Conservation (phyloP, 2,888 invertebrate genomes). For the Himalopsyche japonica region DNA sequence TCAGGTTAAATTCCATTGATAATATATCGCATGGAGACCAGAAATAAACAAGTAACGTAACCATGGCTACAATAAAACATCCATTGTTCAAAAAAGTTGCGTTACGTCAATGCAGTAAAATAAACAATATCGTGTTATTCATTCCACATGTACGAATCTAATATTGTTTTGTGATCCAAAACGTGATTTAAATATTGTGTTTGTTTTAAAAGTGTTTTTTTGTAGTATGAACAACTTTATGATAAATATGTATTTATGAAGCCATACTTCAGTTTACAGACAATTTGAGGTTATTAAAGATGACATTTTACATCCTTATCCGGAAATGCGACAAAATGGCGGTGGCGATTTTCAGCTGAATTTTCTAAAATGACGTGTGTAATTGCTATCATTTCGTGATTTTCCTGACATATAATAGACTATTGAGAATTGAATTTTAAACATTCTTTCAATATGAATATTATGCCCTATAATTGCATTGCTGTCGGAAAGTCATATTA, state of each 20-base stretch:
- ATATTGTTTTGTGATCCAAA: neutral
- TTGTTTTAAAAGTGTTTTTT: neutral
- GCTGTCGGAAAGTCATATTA: no score
- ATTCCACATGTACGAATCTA: neutral
- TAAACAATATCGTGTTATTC: neutral
- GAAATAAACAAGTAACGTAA: neutral
- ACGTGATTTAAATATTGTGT: neutral
- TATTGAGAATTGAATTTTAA: no score
- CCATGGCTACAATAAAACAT: neutral
- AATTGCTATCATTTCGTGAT: neutral
- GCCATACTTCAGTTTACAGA: neutral
- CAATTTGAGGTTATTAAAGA: slow-evolving; percentile 16
- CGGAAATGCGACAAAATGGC: slow-evolving; percentile 29
- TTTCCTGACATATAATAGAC: no score
- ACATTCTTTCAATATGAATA: no score
- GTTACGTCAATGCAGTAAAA: neutral
- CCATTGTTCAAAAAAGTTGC: neutral
- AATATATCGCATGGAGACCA: neutral
- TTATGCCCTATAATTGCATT: no score
- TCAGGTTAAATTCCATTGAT: neutral
- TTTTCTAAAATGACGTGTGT: neutral
- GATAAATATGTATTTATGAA: neutral
- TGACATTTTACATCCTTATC: slow-evolving; percentile 14
- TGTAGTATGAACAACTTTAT: neutral
- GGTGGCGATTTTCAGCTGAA: neutral